Evolutionary conservation across 2,888 invertebrate genomes (phyloP).

Genomic region (Dyspetes luteomarginatus): DNA sequence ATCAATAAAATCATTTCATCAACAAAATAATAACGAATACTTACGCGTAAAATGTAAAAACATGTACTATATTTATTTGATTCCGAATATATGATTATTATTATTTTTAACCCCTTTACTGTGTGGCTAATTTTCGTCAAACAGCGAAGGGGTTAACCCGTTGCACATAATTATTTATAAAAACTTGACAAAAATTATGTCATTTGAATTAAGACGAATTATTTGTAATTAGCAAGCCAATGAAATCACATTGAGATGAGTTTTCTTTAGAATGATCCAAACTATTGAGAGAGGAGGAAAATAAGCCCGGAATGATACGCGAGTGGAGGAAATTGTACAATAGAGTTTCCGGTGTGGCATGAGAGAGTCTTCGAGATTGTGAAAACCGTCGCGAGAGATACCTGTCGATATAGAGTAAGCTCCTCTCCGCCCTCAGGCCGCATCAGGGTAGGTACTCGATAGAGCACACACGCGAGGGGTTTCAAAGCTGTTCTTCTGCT

Average conservation of each 20-base stretch:
- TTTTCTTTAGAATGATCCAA: neutral
- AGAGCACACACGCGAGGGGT: conserved; percentile 12
- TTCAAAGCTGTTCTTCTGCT: conserved; percentile 39
- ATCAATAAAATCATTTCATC: neutral
- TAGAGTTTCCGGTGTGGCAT: conserved; percentile 13
- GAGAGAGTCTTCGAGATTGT: conserved; percentile 25
- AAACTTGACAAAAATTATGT: no score
- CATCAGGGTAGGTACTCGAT: neutral
- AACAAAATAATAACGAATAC: neutral
- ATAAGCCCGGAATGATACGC: conserved; percentile 9
- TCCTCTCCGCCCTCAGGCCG: conserved; percentile 1
- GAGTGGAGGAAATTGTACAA: conserved; percentile 1
- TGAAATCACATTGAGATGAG: neutral
- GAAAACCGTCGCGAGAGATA: conserved; percentile 50
- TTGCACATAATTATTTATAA: no score
- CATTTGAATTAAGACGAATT: no score
- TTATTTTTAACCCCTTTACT: no score
- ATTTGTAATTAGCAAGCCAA: no score
- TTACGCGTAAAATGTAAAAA: neutral
- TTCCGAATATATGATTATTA: no score
- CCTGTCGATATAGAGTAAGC: conserved; percentile 55
- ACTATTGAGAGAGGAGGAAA: neutral
- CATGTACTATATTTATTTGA: no score
- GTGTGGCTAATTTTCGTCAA: no score
- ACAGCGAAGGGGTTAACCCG: no score